Percentiles rank a stretch among this genome's conserved stretches.
Conservation (phyloP, 2,797 vertebrate species). For the Cephalopachus bancanus region DNA sequence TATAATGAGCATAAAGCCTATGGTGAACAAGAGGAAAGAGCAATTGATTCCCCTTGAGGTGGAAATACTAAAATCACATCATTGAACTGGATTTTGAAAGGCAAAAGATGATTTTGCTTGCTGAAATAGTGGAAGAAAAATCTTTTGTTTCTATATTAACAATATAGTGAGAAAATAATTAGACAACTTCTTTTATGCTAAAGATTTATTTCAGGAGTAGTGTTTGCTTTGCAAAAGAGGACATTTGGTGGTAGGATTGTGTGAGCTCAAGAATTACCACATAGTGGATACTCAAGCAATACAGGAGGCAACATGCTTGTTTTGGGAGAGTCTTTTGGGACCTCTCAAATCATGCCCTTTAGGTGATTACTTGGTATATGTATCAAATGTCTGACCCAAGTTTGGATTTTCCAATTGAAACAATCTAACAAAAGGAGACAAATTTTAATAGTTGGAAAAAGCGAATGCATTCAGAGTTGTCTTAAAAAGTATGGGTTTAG, state of each 20-base stretch:
- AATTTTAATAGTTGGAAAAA: conserved; percentile 55
- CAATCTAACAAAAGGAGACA: conserved; percentile 33
- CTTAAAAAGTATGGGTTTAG: conserved; percentile 46
- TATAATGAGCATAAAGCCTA: neutral
- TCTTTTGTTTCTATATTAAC: neutral
- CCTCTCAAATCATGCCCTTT: neutral
- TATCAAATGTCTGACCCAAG: neutral
- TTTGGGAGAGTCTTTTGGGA: neutral
- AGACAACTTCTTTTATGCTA: neutral
- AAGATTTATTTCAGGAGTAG: neutral
- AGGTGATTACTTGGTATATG: neutral
- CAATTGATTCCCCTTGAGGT: neutral
- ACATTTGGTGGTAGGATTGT: no score
- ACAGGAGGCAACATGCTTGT: neutral
- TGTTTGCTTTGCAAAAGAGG: neutral
- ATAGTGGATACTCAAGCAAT: neutral
- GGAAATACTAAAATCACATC: neutral
- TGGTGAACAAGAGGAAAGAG: neutral
- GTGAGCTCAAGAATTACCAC: neutral
- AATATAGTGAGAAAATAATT: neutral
- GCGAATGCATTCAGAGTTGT: conserved; percentile 55
- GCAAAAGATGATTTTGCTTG: neutral
- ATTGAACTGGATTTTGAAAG: neutral
- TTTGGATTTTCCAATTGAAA: neutral
- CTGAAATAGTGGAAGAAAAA: neutral